These are phyloP conservation scores for Chionodraco myersi DNA, from an alignment of 2,113 vertebrate species.

Conservation along the genomic window DNA sequence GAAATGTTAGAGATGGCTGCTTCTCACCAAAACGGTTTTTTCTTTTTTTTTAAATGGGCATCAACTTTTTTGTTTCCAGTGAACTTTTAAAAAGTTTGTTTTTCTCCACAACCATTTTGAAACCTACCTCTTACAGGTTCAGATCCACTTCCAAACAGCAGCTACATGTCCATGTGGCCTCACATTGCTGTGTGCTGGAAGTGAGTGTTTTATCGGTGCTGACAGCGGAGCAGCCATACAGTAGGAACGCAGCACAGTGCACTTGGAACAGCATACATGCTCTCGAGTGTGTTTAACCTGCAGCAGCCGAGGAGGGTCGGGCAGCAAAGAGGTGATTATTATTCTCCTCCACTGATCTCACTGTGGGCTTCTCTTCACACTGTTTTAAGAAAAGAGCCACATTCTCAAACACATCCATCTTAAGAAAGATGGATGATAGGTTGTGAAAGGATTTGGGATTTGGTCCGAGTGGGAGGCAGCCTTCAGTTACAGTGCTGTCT, in stretches of 20 bases:
- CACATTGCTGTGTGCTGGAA: not conserved
- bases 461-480: not conserved
- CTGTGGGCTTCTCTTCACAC: not conserved
- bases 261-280: not conserved
- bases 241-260: not conserved
- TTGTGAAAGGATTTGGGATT: not conserved
- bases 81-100: too few species aligned
- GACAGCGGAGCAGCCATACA: not conserved
- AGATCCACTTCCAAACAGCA: too few species aligned
- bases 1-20: too few species aligned
- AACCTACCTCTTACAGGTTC: too few species aligned
- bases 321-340: not conserved
- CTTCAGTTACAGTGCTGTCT: not conserved
- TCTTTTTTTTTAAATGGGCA: too few species aligned
- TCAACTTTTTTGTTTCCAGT: too few species aligned
- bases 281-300: not conserved
- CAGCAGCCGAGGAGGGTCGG: not conserved
- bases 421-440: not conserved
- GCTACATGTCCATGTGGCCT: not conserved
- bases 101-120: too few species aligned
- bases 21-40: too few species aligned
- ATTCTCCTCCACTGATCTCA: not conserved
- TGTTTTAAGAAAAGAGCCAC: conserved; percentile 4
- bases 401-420: conserved; percentile 1
- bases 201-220: not conserved